Conservation (phyloP, 2,113 vertebrate species). For the Oryzias celebensis region DNA sequence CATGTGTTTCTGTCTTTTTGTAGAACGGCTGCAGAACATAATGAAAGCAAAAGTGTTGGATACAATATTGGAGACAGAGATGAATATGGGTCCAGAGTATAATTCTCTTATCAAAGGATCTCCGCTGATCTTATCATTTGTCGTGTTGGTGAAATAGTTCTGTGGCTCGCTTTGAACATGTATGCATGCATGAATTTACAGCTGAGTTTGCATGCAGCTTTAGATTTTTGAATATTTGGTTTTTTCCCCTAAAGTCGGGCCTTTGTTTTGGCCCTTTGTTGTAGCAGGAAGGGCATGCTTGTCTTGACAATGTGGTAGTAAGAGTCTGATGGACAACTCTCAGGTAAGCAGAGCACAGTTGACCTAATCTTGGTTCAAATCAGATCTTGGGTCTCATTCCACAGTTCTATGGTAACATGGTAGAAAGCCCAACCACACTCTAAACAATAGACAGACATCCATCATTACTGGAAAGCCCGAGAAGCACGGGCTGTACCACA, state of each 20-base stretch:
- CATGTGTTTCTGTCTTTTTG: constrained; percentile 7
- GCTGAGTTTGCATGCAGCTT: constrained; percentile 38
- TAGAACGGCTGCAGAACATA: constrained; percentile 53
- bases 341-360: constrained; percentile 13
- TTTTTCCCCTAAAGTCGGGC: constrained; percentile 30
- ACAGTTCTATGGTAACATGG: constrained; percentile 26
- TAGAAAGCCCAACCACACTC: constrained; percentile 53
- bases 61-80: constrained; percentile 73
- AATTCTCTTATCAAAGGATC: constrained; percentile 44
- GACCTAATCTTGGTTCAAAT: constrained; percentile 40
- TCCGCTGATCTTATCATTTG: constrained; percentile 23
- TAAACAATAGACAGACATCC: constrained; percentile 64
- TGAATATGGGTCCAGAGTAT: constrained; percentile 76
- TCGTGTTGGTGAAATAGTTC: constrained; percentile 31
- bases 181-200: constrained; percentile 21
- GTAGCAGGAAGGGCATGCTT: constrained; percentile 32
- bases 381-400: constrained; percentile 43
- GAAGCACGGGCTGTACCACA: constrained; percentile 61
- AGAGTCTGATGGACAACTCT: constrained; percentile 17
- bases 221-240: constrained; percentile 18
- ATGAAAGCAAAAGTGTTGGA: constrained; percentile 69
- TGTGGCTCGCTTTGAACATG: constrained; percentile 17
- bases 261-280: constrained; percentile 41
- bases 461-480: constrained; percentile 63
- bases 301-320: constrained; percentile 33